Evolutionary conservation across 1,140 invertebrate species (phyloP), one percentile per base, ranked within the genome.

Genomic region (Neodiprion pinetum): DNA sequence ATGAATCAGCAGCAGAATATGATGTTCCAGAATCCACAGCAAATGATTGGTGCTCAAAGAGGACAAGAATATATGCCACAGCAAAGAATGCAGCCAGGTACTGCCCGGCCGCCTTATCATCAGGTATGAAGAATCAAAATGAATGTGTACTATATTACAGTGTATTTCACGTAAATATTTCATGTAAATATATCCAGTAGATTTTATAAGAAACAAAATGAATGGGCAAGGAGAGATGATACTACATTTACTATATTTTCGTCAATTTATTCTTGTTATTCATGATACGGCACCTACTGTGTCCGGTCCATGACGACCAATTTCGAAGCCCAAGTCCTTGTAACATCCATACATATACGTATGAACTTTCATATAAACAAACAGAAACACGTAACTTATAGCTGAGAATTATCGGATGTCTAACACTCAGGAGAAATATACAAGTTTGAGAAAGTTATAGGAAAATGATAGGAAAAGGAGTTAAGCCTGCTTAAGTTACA

Each of bases 1-100:
- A 86, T 89, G 76, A 87, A 86, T 65, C 85, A 86, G 72, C 88
- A 88, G 68, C 87, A 88, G 67, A 86, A 84, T 21, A 87, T 87
- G 79, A 87, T 88, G 81, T 87, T 87, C 75, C 78, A 86, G 28
- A 87, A 87, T 83, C 86, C 86, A 48, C 85, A 86, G 40, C 87
- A 89, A 75, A 87, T 88, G 82, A 86, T 88, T 79, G 84, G 82
- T 14, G 79, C 85, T 1, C 88, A 88, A 74, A 76, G 86, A 61
- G 86, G 82, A 21, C 88, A 88, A 21, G 89, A 90, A 23, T 90
- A 90, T 48, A 86, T 89, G 82, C 87, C 86, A 12, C 89, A 89
- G 68, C 87, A 88, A 75, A 82, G 87, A 79, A 88, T 89, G 83
- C 87, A 88, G 70, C 81, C 84, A 9, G 83, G 80, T 48, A 74